Base-by-base conservation (phyloP, 2,888 invertebrate species). In the Alsophila aescularia region DNA sequence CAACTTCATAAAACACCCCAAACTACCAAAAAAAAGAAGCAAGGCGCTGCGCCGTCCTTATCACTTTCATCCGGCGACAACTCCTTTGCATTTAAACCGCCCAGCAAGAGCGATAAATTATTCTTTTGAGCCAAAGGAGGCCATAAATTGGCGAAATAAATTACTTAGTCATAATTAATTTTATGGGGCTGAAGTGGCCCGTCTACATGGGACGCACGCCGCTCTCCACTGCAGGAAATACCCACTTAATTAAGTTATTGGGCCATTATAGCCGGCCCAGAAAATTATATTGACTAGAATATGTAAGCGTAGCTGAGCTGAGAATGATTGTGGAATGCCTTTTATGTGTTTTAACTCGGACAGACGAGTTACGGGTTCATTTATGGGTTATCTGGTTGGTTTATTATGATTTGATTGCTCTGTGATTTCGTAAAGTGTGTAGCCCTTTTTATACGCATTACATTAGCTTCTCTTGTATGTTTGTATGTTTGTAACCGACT, bases 201-300 rank as follows among this genome's bases (percentile, higher is more conserved):
- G 43, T 59, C 49, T 42, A 57, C 59, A 62, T 62, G 61, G 59
- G 62, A 64, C 65, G 62, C 48, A 34, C 24, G 24, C 24, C 24
- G 47, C 49, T 47, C 65, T 49, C 37, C 32, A 32, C 54, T 34
- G 54, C 52, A 61, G 79, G 80, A 81, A 80, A 75, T 79, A 69
- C 73, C 70, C 64, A 71, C 73, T 78, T 81, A 82, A 83, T 83
- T 79, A 82, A 82, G 64, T 81, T 81, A 82, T 80, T 75, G 77
- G 69, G 52, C 73, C 66, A 78, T 78, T 79, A 77, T 73, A 66
- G 66, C 68, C 49, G 66, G 49, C 56, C 70, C 67, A 62, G 69
- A 65, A 62, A 68, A 57, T 67, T 50, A 54, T 40, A 56, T 44
- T 37, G 36, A 59, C 58, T 39, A 63, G 71, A 69, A 64, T 58